These are phyloP conservation scores for Theristicus caerulescens DNA, from an alignment of 2,113 vertebrate genomes.

Conservation along the genomic window DNA sequence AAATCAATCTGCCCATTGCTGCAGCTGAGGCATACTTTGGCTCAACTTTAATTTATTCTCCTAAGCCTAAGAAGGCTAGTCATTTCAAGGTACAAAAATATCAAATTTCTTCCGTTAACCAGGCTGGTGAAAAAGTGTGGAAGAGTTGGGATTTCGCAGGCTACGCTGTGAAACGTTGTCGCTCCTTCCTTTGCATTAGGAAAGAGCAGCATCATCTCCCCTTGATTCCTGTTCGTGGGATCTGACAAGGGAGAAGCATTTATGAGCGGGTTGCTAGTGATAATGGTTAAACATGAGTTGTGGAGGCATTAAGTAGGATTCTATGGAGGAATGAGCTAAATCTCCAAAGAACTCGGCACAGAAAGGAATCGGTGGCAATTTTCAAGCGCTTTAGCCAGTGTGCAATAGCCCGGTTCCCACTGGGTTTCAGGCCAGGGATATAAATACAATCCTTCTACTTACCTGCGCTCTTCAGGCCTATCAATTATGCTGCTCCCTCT, in stretches of 20 bases:
- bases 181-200: conserved; percentile 17
- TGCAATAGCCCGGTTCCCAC: conserved; percentile 37
- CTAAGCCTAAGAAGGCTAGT: conserved; percentile 82
- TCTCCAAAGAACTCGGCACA: conserved; percentile 37
- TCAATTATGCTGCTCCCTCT: conserved; percentile 1
- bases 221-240: conserved; percentile 40
- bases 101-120: conserved; percentile 79
- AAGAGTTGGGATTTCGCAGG: conserved; percentile 49
- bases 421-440: conserved; percentile 61
- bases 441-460: conserved; percentile 46
- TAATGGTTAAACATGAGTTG: conserved; percentile 74
- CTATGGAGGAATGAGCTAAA: conserved; percentile 30
- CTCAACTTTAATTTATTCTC: conserved; percentile 92
- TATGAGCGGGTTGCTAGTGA: conserved; percentile 19
- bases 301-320: conserved; percentile 58
- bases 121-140: conserved; percentile 56
- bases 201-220: conserved; percentile 36
- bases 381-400: conserved; percentile 46
- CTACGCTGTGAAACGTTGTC: neutral
- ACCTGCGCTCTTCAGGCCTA: conserved; percentile 41
- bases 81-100: conserved; percentile 83
- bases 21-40: conserved; percentile 85
- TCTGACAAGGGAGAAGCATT: conserved; percentile 16
- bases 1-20: conserved; percentile 88
- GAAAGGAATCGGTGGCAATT: conserved; percentile 66